Base-by-base conservation (phyloP, 1,140 invertebrate species). In the Drosophila pachea region DNA sequence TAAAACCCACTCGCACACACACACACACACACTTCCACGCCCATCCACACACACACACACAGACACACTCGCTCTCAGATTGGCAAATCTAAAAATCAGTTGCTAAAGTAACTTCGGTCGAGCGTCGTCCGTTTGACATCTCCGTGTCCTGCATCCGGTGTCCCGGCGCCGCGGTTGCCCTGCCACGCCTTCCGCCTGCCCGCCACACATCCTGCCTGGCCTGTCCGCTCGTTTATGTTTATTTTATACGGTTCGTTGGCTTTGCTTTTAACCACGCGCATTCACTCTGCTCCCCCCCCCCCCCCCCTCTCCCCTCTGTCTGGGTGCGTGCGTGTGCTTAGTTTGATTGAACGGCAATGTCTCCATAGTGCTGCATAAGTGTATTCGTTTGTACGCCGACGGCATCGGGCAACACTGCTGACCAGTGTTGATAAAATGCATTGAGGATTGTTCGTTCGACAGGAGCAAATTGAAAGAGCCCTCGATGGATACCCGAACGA, bases 1-100 rank as follows among this genome's bases (percentile, higher is more conserved):
- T 73, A 75, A 84, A 84, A 82, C 50, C 67, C 53, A 59, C 59
- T n/a, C 36, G 56, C 56, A 71, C 56, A 66, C 43, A 60, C 50
- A 53, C 56, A 69, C 49, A 58, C n/a, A 60, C 35, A 42, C 40
- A 6, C 40, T 1, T n/a, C n/a, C n/a, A n/a, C n/a, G n/a, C n/a
- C n/a, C n/a, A n/a, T n/a, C n/a, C n/a, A 45, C 38, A 38, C 43
- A 40, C 36, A 42, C 50, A 32, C 38, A 45, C 58, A 32, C 50
- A 40, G 11, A 16, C 7, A 8, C 31, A 45, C 58, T 32, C 50
- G 38, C 12, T 12, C 7, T 7, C 31, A 12, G 31, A 47, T 33
- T 43, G 76, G 73, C 73, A 82, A 82, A 83, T 84, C 81, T 79
- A 76, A 70, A 84, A 84, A 84, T 84, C 81, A 84, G 68, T 84